A percentile compares a stretch with the other conserved stretches of the same genome.
Conservation (phyloP, 2,113 vertebrate genomes). For the Gulo gulo region DNA sequence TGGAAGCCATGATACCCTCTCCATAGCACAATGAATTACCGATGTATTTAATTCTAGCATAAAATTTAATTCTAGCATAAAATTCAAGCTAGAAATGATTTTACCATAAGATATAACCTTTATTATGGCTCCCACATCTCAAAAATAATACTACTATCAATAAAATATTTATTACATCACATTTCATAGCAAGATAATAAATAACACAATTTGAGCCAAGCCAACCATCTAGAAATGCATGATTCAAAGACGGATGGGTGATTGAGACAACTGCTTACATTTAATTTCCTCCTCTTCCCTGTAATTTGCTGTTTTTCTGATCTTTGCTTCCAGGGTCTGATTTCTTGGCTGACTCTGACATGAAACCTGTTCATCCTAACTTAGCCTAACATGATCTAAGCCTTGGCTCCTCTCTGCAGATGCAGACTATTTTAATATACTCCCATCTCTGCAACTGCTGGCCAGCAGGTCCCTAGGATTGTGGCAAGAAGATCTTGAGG, state of each 20-base stretch:
- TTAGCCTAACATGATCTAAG: background rate
- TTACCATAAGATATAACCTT: conserved; percentile 61
- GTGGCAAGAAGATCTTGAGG: background rate
- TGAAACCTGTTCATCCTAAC: background rate
- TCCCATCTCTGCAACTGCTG: background rate
- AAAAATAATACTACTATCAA: conserved; percentile 57
- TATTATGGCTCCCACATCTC: conserved; percentile 58
- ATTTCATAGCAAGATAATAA: conserved; percentile 61
- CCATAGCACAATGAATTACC: background rate
- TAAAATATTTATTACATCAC: conserved; percentile 61
- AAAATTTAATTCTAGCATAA: conserved; percentile 64
- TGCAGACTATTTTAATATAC: background rate
- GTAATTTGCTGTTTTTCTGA: conserved; percentile 5
- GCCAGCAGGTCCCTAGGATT: background rate
- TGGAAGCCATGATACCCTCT: conserved; percentile 11
- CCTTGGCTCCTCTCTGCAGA: background rate
- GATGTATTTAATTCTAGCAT: conserved; percentile 49
- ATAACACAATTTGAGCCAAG: conserved; percentile 37
- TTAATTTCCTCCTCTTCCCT: conserved; percentile 13
- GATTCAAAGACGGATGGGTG: background rate
- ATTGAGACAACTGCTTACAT: background rate
- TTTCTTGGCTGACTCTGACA: background rate
- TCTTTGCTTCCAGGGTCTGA: background rate
- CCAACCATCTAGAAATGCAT: conserved; percentile 31
- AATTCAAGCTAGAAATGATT: conserved; percentile 57